Evolutionary conservation across 2,797 vertebrate species (phyloP), one percentile per base, ranked within the genome.

Genomic region (Acipenser ruthenus): DNA sequence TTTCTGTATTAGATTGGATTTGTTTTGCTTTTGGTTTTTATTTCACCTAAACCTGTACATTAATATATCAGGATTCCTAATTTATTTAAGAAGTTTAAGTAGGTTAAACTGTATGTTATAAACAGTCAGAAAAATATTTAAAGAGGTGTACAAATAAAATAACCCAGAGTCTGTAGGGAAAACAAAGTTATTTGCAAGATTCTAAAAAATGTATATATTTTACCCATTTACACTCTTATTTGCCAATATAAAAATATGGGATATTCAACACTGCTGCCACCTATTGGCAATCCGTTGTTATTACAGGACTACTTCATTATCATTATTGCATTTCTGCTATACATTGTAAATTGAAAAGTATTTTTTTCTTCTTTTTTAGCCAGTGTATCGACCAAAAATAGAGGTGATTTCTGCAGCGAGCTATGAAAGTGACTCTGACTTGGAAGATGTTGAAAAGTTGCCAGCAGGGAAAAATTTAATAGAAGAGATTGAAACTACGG

Each of bases 321-420:
- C 51, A 11, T 50, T 49, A 18, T 55, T 18, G n/a, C 8, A 13
- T 11, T 47, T 55, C 10, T n/a, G 6, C 7, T 8, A 12, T 37
- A 15, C 13, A 7, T 23, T 62, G 8, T 37, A 15, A 15, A 15
- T 37, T 7, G 13, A 11, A 6, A 48, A 8, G 50, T 23, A 18
- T 50, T 15, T 51, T 50, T 67, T 1, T 47, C 37, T 65, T 47
- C 80, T 78, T 70, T 66, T 60, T 50, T 70, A 91, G 84, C 73
- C 69, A 66, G 69, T 12, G 1, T 74, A 72, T 68, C 79, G 62
- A 67, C 89, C 89, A 6, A 91, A 84, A 80, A 90, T 94, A 74
- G 86, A 94, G 78, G 75, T 88, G 0, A 72, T 95, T 76, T 87
- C 87, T 2, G 84, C 74, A 65, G 63, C 37, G 23, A 77, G 72